A percentile compares a stretch with the other conserved stretches of the same genome.
phyloP scores from a whole-genome alignment of 2,888 invertebrate species.

The Phorcus lineatus region DNA sequence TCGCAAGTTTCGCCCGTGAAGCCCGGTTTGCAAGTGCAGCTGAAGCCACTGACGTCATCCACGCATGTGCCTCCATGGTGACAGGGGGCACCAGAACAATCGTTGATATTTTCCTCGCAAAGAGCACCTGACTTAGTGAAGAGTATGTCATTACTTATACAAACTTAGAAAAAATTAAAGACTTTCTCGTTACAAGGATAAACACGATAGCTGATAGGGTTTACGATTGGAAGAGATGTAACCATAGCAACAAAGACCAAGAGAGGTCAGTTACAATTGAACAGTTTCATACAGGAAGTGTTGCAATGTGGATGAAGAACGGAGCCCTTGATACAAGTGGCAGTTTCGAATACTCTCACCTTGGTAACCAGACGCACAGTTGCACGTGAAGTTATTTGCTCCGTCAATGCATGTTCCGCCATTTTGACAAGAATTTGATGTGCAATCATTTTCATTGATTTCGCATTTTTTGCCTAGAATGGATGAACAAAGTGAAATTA shows the following conservation, averaged over 20 bases:
- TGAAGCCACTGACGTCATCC: slow-evolving; percentile 52
- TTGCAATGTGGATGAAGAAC: not conserved
- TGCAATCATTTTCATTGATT: slow-evolving; percentile 72
- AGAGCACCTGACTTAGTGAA: slow-evolving; percentile 44
- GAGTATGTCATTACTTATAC: not conserved
- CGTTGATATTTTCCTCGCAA: slow-evolving; percentile 60
- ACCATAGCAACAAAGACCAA: no score
- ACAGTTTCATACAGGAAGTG: not conserved
- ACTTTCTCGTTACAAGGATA: no score
- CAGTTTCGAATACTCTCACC: slow-evolving; percentile 35
- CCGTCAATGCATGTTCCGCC: slow-evolving; percentile 66
- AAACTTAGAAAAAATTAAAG: not conserved
- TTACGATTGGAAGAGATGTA: no score
- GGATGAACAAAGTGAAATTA: slow-evolving; percentile 22
- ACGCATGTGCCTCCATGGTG: slow-evolving; percentile 60
- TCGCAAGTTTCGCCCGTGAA: slow-evolving; percentile 55
- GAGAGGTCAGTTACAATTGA: no score
- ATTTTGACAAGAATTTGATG: slow-evolving; percentile 83
- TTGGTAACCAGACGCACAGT: slow-evolving; percentile 39
- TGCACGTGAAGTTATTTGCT: slow-evolving; percentile 47
- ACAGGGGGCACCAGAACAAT: slow-evolving; percentile 62
- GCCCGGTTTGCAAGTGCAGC: slow-evolving; percentile 54
- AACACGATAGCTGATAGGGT: no score
- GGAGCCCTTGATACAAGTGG: not conserved
- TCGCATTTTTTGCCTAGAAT: slow-evolving; percentile 55